Base-by-base conservation (phyloP, 64 coral and sea anemone species). In the Dendronephthya gigantea region DNA sequence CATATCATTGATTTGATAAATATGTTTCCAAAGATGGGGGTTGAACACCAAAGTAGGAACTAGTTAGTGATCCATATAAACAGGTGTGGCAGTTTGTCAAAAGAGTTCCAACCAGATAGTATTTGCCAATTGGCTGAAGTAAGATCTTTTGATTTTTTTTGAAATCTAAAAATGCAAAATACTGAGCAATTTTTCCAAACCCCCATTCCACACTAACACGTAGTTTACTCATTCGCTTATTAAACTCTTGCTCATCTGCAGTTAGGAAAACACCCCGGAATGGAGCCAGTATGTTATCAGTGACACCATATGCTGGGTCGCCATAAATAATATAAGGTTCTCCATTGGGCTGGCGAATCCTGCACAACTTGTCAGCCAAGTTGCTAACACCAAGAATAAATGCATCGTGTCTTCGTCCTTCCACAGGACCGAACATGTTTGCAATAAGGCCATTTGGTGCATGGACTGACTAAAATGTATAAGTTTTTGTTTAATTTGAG, bases 31-130 rank as follows among this genome's bases (percentile, higher is more conserved):
- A 19, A 14, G 72, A 79, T 34, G 28, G 28, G 28, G 72, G 1
- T 15, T 79, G n/a, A 79, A 79, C 10, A 0, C 17, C 17, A 79
- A 79, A 79, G n/a, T 36, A 79, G 30, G 8, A 79, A 79, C n/a
- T 79, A 36, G n/a, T 33, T 9, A 79, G 9, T 36, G n/a, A 79
- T 28, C n/a, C n/a, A n/a, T n/a, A n/a, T 74, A 74, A 35, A 35
- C 68, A 74, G 68, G 68, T 74, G 32, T 74, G 68, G 23, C 68
- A 74, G 32, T 74, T 74, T 30, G 30, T 74, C 9, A 74, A 35
- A 35, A 74, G n/a, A 74, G n/a, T 74, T 74, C 68, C 68, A 74
- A 74, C 68, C 68, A 70, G 25, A 70, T 70, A 70, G 23, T 75
- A 75, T 25, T 3, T 75, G 6, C n/a, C 69, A 13, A 75, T 34